Evolutionary conservation across 2,797 vertebrate species (phyloP).

Genomic region (Pitangus sulphuratus): DNA sequence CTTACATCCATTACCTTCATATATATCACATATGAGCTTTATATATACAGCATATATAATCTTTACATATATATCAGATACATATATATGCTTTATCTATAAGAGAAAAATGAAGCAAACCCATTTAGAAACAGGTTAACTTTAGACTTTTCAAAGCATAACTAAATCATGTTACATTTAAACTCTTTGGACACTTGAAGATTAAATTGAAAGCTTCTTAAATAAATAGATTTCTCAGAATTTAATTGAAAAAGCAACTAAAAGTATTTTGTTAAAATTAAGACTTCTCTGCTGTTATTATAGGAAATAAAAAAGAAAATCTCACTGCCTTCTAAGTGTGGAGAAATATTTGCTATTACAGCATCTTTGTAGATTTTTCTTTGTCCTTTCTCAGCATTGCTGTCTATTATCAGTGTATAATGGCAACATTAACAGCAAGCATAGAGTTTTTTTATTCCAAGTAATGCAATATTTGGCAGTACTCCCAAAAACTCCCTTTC

Average conservation of each 20-base stretch:
- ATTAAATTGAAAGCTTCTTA: not conserved
- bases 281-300: not conserved
- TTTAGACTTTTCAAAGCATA: not conserved
- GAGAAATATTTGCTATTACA: not conserved
- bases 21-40: not conserved
- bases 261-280: not conserved
- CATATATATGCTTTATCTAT: not conserved
- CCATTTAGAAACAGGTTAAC: not conserved
- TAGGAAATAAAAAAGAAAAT: not conserved
- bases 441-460: slow-evolving; percentile 54
- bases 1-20: not conserved
- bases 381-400: slow-evolving; percentile 15
- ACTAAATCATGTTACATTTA: not conserved
- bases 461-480: slow-evolving; percentile 61
- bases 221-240: not conserved
- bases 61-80: not conserved
- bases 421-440: slow-evolving; percentile 40
- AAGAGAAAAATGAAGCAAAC: too few relatives aligned
- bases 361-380: slow-evolving; percentile 32
- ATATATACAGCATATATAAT: not conserved
- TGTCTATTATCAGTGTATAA: slow-evolving; percentile 31
- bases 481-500: slow-evolving; percentile 46
- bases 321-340: not conserved
- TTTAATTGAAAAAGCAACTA: not conserved
- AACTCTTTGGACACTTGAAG: not conserved